A percentile compares a stretch with the other conserved stretches of the same genome.
Conservation (phyloP, 2,797 vertebrate species). For the Salmo trutta region DNA sequence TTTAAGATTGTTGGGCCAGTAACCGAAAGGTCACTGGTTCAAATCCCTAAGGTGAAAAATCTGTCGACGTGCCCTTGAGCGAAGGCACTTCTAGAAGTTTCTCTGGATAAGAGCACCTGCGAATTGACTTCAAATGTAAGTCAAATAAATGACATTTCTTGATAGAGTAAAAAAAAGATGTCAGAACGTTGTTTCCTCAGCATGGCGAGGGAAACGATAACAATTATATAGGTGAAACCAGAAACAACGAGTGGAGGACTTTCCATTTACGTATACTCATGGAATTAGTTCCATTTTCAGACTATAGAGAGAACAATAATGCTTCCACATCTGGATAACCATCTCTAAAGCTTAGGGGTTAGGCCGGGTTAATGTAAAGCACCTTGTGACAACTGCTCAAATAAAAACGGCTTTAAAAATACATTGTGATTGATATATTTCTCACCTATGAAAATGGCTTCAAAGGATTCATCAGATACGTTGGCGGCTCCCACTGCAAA, state of each 20-base stretch:
- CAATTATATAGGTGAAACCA: not conserved
- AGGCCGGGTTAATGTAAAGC: not conserved
- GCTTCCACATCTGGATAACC: not conserved
- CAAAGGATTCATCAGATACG: not conserved
- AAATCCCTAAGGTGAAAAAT: too few species aligned
- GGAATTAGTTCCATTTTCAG: not conserved
- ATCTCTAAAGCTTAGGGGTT: not conserved
- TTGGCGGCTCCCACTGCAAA: not conserved
- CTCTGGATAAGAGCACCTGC: too few species aligned
- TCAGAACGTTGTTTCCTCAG: not conserved
- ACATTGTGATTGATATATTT: not conserved
- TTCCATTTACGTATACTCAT: not conserved
- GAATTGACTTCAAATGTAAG: not conserved
- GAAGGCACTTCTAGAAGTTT: too few species aligned
- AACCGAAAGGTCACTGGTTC: too few species aligned
- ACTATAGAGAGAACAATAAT: not conserved
- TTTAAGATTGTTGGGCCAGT: too few species aligned
- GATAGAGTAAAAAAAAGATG: too few species aligned
- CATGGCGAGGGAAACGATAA: not conserved
- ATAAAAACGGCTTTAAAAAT: not conserved
- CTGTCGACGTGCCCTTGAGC: too few species aligned
- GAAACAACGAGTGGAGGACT: constrained; percentile 3
- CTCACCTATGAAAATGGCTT: constrained; percentile 18
- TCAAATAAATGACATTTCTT: not conserved
- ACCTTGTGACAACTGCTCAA: not conserved